phyloP scores from a whole-genome alignment of 2,113 vertebrate species.

The Charina bottae region DNA sequence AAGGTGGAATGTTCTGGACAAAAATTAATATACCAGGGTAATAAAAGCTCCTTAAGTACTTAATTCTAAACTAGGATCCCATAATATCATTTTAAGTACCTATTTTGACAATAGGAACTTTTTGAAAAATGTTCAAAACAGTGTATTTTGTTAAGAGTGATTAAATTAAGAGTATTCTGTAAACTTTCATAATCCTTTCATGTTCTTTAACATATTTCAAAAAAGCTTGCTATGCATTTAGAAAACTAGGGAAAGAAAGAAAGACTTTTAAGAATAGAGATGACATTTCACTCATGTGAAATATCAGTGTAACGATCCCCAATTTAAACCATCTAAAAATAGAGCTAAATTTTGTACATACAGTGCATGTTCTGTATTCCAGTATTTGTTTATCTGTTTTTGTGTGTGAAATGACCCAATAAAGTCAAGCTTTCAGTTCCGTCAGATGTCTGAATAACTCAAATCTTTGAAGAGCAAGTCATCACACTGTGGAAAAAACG shows the following conservation, averaged over 20 bases:
- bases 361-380: constrained; percentile 26
- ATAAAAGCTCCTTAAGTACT: constrained; percentile 27
- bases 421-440: background rate
- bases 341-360: constrained; percentile 44
- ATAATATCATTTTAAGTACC: constrained; percentile 26
- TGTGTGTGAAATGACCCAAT: constrained; percentile 22
- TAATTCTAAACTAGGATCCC: constrained; percentile 19
- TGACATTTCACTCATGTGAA: constrained; percentile 31
- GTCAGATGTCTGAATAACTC: constrained; percentile 10
- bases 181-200: constrained; percentile 30
- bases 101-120: constrained; percentile 16
- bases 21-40: constrained; percentile 7
- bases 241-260: constrained; percentile 23
- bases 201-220: background rate
- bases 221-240: background rate
- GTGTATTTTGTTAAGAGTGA: constrained; percentile 9
- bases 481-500: constrained; percentile 22
- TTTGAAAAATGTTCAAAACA: constrained; percentile 1
- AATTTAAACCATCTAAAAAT: constrained; percentile 45
- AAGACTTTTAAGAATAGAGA: constrained; percentile 32
- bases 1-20: constrained; percentile 2
- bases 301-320: constrained; percentile 40
- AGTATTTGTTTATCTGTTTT: background rate
- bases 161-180: constrained; percentile 1
- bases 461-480: constrained; percentile 34